Percentiles rank a stretch among this genome's conserved stretches.
phyloP scores from a whole-genome alignment of 2,113 vertebrate species.

The Fukomys damarensis region DNA sequence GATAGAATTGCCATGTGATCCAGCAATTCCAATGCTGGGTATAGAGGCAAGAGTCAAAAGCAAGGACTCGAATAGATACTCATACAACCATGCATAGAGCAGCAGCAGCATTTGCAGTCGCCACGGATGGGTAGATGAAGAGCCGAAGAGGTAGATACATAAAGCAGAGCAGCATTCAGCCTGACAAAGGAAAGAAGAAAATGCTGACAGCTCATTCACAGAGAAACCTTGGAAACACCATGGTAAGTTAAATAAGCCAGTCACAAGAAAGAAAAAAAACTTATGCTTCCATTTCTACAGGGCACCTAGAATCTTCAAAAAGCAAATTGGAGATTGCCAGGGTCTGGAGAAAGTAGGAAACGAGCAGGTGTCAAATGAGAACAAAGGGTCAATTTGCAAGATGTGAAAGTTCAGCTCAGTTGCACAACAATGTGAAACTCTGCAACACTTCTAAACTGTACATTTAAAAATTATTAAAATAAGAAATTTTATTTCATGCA shows the following conservation, averaged over 20 bases:
- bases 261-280: not conserved
- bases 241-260: not conserved
- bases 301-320: not conserved
- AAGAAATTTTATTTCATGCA: not conserved
- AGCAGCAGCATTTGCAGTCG: no score
- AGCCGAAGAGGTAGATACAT: not conserved
- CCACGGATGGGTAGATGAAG: fast-evolving
- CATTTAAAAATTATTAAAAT: not conserved
- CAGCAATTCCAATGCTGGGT: not conserved
- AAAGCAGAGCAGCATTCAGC: not conserved
- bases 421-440: not conserved
- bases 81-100: not conserved
- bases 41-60: not conserved
- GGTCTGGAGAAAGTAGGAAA: not conserved
- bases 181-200: not conserved
- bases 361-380: not conserved
- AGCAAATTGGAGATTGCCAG: not conserved
- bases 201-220: not conserved
- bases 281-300: not conserved
- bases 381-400: not conserved
- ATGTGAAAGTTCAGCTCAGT: not conserved
- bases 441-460: not conserved
- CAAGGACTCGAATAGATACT: not conserved
- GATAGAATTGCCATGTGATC: not conserved
- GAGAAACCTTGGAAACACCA: not conserved